Conservation (phyloP, 2,113 vertebrate genomes). For the Tretioscincus oriximinensis region DNA sequence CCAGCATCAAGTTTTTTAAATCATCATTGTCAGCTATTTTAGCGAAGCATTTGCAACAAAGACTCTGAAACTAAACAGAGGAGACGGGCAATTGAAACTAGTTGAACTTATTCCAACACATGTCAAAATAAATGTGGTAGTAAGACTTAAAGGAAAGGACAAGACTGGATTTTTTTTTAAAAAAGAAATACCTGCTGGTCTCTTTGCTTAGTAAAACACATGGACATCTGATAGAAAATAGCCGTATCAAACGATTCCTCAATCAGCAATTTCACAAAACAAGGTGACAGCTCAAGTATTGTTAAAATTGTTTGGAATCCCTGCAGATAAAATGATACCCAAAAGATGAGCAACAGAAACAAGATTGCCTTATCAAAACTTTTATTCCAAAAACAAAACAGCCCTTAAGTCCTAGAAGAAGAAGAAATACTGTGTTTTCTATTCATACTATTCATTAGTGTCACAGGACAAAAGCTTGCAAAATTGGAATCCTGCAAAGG, state of each 20-base stretch:
- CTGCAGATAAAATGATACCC: slow-evolving; percentile 63
- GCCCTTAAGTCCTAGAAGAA: neutral
- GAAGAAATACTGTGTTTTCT: neutral
- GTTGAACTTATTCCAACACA: neutral
- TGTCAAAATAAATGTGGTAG: neutral
- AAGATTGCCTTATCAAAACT: neutral
- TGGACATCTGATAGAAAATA: slow-evolving; percentile 85
- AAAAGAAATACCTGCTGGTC: slow-evolving; percentile 72
- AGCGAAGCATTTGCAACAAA: slow-evolving; percentile 86
- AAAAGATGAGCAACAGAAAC: neutral
- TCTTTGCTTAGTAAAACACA: slow-evolving; percentile 69
- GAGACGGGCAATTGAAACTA: slow-evolving; percentile 41
- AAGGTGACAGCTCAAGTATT: slow-evolving; percentile 81
- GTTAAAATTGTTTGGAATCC: slow-evolving; percentile 82
- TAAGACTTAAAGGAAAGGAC: neutral
- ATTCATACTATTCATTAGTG: neutral
- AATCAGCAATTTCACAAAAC: slow-evolving; percentile 81
- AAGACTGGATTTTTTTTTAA: neutral
- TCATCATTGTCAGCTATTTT: slow-evolving; percentile 82
- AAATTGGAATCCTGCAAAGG: neutral
- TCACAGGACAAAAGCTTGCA: neutral
- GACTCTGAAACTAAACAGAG: slow-evolving; percentile 76
- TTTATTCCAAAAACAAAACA: neutral
- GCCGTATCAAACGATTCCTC: slow-evolving; percentile 84
- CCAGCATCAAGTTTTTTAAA: slow-evolving; percentile 83